Evolutionary conservation across 2,888 invertebrate genomes (phyloP).

Genomic region (Eupsilia transversa): DNA sequence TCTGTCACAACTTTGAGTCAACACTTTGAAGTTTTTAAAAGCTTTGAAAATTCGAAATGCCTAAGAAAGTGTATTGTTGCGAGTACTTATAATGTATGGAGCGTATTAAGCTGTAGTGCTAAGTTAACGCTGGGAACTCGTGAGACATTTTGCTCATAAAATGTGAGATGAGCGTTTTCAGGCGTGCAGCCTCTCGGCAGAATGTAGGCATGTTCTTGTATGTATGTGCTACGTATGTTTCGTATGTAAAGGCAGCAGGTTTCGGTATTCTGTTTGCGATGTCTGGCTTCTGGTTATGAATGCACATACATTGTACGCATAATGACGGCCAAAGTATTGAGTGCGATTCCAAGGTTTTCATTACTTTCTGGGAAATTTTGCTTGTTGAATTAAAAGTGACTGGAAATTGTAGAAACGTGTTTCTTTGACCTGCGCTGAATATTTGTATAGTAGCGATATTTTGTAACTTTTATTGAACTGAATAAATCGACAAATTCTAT

Average conservation of each 20-base stretch:
- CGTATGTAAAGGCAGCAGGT: slow-evolving; percentile 32
- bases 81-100: slow-evolving; percentile 41
- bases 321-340: slow-evolving; percentile 53
- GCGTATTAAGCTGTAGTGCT: slow-evolving; percentile 48
- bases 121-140: slow-evolving; percentile 51
- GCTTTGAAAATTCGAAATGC: slow-evolving; percentile 48
- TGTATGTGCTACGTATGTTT: slow-evolving; percentile 26
- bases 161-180: slow-evolving; percentile 52
- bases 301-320: slow-evolving; percentile 43
- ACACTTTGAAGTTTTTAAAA: slow-evolving; percentile 62
- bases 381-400: neutral
- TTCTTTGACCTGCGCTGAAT: neutral
- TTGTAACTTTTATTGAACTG: neutral
- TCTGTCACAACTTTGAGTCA: slow-evolving; percentile 44
- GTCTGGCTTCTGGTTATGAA: slow-evolving; percentile 28
- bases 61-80: slow-evolving; percentile 41
- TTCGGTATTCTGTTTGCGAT: slow-evolving; percentile 56
- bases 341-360: slow-evolving; percentile 50
- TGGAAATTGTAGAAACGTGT: neutral
- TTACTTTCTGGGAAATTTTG: slow-evolving; percentile 31
- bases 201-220: slow-evolving; percentile 45
- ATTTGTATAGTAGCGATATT: neutral
- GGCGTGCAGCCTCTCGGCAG: slow-evolving; percentile 45
- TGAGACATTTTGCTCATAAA: slow-evolving; percentile 53
- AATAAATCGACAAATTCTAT: neutral